Evolutionary conservation across 2,113 vertebrate species (phyloP).

Genomic region (Nettapus auritus): DNA sequence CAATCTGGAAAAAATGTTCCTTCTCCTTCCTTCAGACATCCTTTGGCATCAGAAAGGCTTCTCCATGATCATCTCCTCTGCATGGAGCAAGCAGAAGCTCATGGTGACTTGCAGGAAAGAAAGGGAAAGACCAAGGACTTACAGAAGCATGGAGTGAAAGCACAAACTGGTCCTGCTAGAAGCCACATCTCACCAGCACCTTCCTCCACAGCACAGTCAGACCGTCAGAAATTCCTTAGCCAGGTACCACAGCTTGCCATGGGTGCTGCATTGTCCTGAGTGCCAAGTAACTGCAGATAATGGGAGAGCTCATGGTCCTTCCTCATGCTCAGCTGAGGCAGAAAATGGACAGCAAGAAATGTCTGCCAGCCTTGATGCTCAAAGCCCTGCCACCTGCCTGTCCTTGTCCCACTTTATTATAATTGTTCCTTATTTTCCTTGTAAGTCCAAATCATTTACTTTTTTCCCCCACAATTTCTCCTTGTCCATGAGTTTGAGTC

Average conservation of each 20-base stretch:
- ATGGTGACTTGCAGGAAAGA: not conserved
- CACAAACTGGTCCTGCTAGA: not conserved
- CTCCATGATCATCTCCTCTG: not conserved
- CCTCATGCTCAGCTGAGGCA: not conserved
- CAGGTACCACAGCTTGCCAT: not conserved
- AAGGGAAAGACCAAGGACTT: not conserved
- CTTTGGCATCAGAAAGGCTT: not conserved
- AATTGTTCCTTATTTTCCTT: not conserved
- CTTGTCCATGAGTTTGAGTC: constrained; percentile 8
- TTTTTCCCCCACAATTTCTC: not conserved
- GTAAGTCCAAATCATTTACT: not conserved
- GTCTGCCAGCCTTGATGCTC: not conserved
- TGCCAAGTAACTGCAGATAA: not conserved
- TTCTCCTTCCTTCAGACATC: not conserved
- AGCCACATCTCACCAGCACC: accelerated
- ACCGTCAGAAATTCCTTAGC: not conserved
- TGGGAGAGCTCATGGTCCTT: not conserved
- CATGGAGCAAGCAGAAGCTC: accelerated
- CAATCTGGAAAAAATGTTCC: not conserved
- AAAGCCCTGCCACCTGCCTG: not conserved
- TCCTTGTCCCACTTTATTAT: not conserved
- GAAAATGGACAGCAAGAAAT: not conserved
- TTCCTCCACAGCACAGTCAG: not conserved
- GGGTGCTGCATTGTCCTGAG: not conserved
- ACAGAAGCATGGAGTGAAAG: not conserved